These are phyloP conservation scores for Aphelenchoides fujianensis DNA, from an alignment of 1,140 invertebrate genomes.

Conservation along the genomic window DNA sequence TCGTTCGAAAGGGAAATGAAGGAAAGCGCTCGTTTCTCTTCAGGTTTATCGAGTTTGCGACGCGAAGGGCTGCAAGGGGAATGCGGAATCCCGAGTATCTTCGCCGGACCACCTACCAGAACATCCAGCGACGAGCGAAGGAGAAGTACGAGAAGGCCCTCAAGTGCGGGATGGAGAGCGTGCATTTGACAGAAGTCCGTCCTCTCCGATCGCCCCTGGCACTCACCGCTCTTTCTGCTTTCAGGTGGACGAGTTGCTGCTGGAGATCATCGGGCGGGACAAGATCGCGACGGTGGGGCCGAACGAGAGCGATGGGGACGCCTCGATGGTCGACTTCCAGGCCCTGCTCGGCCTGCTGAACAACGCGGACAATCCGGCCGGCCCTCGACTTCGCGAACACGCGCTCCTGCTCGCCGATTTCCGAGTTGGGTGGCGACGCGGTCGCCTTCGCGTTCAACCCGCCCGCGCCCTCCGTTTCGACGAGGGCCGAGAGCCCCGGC, in stretches of 20 bases:
- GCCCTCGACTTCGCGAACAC: background rate
- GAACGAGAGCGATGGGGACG: background rate
- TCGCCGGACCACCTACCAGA: conserved; percentile 5
- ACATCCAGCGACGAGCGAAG: conserved; percentile 2
- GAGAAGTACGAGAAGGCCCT: conserved; percentile 9
- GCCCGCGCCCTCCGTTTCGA: background rate
- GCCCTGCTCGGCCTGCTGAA: background rate
- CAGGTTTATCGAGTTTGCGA: background rate
- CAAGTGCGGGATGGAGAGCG: background rate
- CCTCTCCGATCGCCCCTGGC: no score
- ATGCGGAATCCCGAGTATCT: conserved; percentile 4
- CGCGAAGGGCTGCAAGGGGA: background rate
- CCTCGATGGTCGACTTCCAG: background rate
- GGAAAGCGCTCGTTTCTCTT: background rate
- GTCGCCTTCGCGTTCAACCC: background rate
- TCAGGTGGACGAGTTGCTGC: conserved; percentile 1
- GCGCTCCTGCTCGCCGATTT: background rate
- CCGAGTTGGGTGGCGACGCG: background rate
- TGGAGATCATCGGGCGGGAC: conserved; percentile 5
- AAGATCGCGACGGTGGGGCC: background rate
- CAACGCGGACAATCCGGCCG: background rate
- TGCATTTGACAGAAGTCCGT: background rate
- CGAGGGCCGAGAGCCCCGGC: background rate
- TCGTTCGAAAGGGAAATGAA: background rate
- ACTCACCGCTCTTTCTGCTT: background rate